These are phyloP conservation scores for Yponomeuta plumbellus DNA, from an alignment of 2,888 invertebrate species.

Conservation along the genomic window DNA sequence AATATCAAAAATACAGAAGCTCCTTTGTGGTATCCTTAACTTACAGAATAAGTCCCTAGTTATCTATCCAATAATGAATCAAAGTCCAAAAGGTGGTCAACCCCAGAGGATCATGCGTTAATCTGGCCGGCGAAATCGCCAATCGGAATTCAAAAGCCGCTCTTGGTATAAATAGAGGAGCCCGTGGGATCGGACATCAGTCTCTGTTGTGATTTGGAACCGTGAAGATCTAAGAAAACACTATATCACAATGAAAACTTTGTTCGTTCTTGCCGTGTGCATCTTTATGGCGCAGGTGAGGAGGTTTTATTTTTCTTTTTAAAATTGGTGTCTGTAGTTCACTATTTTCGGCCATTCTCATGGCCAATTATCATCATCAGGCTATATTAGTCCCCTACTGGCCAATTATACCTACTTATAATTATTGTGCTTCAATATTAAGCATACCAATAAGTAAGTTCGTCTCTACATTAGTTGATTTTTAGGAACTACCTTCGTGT, in stretches of 20 bases:
- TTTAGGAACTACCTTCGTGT: too few relatives aligned
- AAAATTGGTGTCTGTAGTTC: background rate
- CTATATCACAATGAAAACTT: conserved; percentile 50
- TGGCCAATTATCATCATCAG: too few relatives aligned
- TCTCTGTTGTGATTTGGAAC: background rate
- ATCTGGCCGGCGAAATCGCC: background rate
- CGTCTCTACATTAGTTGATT: too few relatives aligned
- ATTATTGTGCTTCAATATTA: too few relatives aligned
- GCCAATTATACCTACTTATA: too few relatives aligned
- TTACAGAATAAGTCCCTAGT: background rate
- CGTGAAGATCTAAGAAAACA: conserved; percentile 2
- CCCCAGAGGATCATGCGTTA: background rate
- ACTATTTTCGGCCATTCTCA: background rate
- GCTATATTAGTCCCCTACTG: too few relatives aligned
- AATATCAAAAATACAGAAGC: too few relatives aligned
- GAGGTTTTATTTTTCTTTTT: background rate
- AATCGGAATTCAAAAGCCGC: background rate
- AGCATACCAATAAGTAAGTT: too few relatives aligned
- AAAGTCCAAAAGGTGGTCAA: conserved; percentile 7
- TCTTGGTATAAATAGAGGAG: conserved; percentile 19
- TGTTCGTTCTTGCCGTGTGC: conserved; percentile 58
- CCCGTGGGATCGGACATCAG: conserved; percentile 8
- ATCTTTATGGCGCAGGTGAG: conserved; percentile 60
- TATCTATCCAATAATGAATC: background rate
- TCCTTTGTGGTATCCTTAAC: too few relatives aligned